A percentile compares a stretch with the other conserved stretches of the same genome.
Conservation (phyloP, 2,797 vertebrate genomes). For the Heliangelus exortis region DNA sequence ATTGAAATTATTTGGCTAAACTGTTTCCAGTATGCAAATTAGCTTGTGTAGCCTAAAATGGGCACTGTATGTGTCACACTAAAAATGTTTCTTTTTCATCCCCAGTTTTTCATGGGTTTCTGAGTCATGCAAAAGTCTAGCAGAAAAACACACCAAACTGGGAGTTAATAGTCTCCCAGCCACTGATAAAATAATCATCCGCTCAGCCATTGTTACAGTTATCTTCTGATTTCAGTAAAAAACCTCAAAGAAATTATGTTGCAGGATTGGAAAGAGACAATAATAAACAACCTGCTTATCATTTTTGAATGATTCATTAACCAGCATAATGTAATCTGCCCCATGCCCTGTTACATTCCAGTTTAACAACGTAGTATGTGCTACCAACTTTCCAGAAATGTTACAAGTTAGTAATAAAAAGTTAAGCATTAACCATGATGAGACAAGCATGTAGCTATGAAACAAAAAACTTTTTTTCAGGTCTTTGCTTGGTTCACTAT, state of each 20-base stretch:
- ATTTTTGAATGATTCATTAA: constrained; percentile 57
- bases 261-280: neutral
- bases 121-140: neutral
- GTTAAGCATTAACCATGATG: constrained; percentile 66
- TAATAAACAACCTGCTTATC: neutral
- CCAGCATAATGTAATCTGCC: constrained; percentile 10
- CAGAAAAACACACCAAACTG: neutral
- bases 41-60: neutral
- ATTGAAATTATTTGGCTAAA: neutral
- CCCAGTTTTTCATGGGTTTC: neutral
- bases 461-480: neutral
- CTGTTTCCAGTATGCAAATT: neutral
- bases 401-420: constrained; percentile 15
- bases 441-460: neutral
- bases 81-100: neutral
- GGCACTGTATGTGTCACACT: neutral
- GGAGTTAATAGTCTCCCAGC: neutral
- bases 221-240: neutral
- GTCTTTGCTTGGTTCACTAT: neutral
- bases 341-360: constrained; percentile 31
- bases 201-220: neutral
- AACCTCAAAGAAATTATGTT: neutral
- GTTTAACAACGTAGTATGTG: neutral
- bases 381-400: constrained; percentile 15
- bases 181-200: neutral